Base-by-base conservation (phyloP, 2,888 invertebrate species). In the Thumatha senex region DNA sequence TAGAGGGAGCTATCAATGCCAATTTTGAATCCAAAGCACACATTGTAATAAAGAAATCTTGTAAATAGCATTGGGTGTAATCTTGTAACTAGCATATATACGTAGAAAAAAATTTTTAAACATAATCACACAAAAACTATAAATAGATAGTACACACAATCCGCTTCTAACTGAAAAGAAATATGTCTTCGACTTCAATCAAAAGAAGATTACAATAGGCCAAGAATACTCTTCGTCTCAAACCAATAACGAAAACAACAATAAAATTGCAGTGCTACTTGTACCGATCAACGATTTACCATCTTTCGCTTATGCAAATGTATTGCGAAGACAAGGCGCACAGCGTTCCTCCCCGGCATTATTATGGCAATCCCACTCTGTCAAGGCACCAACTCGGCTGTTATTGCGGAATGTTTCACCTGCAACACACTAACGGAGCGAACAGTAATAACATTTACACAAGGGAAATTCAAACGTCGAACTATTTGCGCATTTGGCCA, bases 381-480 rank as follows among this genome's bases (percentile, higher is more conserved):
- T 74, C 69, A 69, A 72, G 67, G 63, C 61, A 61, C 58, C 72
- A 67, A 72, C 66, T 72, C 67, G 78, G 68, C 75, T 75, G 78
- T 80, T 82, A 83, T 82, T 80, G 82, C 79, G 75, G 75, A 80
- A 82, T 84, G 86, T 84, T 84, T 86, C 80, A 82, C 82, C 82
- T 84, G 84, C 83, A 86, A 76, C 76, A 72, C 73, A 73, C 77
- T 77, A 74, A 73, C 70, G 48, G 63, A 72, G 77, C 80, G 78
- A 72, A 73, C 79, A 79, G 82, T 85, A 86, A 87, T 85, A 89
- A 89, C 84, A 88, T 89, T 89, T 89, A 87, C 89, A 86, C 89
- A 84, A 65, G 89, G 86, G 87, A 89, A 89, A 89, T 89, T 84
- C 88, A 84, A 86, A 88, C 83, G 82, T 88, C 88, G 84, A 89